Conservation (phyloP, 2,888 invertebrate species). For the Nesidiocoris tenuis region DNA sequence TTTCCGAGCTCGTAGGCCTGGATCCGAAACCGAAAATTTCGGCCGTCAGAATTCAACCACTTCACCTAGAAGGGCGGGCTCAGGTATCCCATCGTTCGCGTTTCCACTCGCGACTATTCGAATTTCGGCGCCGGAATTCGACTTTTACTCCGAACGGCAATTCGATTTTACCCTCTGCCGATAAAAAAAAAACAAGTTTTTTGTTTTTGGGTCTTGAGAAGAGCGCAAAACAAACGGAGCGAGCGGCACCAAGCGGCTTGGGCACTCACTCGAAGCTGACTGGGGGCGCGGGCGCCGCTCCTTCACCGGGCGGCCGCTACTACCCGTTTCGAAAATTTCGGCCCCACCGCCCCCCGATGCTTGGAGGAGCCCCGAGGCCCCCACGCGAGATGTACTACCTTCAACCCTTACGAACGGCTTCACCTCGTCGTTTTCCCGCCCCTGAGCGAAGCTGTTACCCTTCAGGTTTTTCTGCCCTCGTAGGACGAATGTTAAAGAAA, state of each 20-base stretch:
- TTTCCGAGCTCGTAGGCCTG: neutral
- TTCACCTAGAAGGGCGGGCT: conserved; percentile 33
- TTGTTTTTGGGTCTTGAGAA: no score
- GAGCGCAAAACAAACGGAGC: conserved; percentile 18
- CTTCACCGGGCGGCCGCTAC: conserved; percentile 27
- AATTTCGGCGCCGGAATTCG: neutral
- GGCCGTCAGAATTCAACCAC: neutral
- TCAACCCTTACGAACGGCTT: neutral
- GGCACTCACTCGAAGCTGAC: conserved; percentile 41
- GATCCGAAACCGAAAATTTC: neutral
- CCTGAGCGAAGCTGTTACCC: neutral
- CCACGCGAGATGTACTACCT: neutral
- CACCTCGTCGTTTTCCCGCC: neutral
- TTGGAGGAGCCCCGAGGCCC: neutral
- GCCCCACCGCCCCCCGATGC: conserved; percentile 9
- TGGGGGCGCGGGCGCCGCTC: conserved; percentile 39
- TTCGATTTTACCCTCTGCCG: no score
- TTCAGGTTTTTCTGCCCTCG: no score
- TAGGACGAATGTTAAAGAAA: no score
- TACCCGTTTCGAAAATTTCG: conserved; percentile 19
- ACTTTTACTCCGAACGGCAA: neutral
- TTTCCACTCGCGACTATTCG: conserved; percentile 25
- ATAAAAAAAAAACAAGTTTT: no score
- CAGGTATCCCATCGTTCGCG: conserved; percentile 25
- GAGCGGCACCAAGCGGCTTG: conserved; percentile 42